phyloP scores from a whole-genome alignment of 2,888 invertebrate genomes.

The Pachydiplax longipennis region DNA sequence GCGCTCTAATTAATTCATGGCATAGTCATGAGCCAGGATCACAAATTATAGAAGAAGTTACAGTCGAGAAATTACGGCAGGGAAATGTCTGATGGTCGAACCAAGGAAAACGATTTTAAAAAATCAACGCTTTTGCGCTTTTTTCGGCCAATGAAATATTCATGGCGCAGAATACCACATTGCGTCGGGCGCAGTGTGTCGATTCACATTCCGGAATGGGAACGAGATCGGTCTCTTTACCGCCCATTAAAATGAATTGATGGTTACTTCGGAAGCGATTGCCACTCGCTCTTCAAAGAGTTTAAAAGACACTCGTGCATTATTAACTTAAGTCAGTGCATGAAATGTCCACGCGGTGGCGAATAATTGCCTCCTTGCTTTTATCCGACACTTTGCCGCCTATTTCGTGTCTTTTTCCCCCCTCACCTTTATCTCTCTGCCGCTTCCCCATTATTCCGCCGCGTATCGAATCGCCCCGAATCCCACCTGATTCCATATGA shows the following conservation, averaged over 20 bases:
- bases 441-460: too few relatives aligned
- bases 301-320: not conserved
- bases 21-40: too few relatives aligned
- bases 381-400: not conserved
- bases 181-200: not conserved
- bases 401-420: not conserved
- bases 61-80: not conserved
- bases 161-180: not conserved
- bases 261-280: conserved; percentile 18
- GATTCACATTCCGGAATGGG: not conserved
- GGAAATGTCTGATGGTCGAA: not conserved
- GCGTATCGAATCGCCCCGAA: too few relatives aligned
- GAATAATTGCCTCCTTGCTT: not conserved
- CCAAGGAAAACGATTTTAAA: not conserved
- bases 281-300: not conserved
- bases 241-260: conserved; percentile 29
- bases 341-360: not conserved
- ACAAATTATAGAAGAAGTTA: not conserved
- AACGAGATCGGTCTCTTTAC: not conserved
- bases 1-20: too few relatives aligned
- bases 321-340: not conserved
- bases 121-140: not conserved
- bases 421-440: too few relatives aligned
- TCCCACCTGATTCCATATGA: too few relatives aligned
- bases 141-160: not conserved